Conservation (phyloP, 1,140 invertebrate genomes). For the Batillaria attramentaria region DNA sequence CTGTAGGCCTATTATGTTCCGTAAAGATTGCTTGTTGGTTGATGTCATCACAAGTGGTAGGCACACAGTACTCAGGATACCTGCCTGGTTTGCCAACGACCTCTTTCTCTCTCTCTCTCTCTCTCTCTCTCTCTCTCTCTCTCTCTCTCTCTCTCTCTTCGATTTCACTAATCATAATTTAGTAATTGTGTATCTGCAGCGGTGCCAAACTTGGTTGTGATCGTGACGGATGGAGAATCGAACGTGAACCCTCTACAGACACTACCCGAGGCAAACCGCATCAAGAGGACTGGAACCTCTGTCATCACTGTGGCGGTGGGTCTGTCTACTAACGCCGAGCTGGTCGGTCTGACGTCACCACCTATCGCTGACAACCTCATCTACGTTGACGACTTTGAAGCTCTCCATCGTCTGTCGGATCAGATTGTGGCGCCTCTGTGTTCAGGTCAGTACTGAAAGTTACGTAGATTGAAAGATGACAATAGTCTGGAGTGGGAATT, state of each 20-base stretch:
- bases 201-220: constrained; percentile 60
- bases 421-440: constrained; percentile 59
- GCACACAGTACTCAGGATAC: too few species aligned
- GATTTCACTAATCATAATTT: constrained; percentile 1
- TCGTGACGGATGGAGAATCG: constrained; percentile 65
- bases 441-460: constrained; percentile 46
- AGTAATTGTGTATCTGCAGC: constrained; percentile 40
- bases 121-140: neutral
- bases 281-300: constrained; percentile 57
- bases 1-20: too few species aligned
- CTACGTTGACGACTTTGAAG: constrained; percentile 57
- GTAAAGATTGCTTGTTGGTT: too few species aligned
- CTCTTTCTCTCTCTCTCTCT: neutral
- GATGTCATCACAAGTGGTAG: too few species aligned
- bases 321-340: constrained; percentile 47
- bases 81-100: too few species aligned
- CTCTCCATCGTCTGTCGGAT: constrained; percentile 49
- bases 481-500: too few species aligned
- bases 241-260: constrained; percentile 61
- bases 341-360: constrained; percentile 57
- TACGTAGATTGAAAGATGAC: neutral
- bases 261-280: constrained; percentile 54
- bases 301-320: constrained; percentile 64
- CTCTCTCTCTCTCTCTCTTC: neutral
- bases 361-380: constrained; percentile 59